phyloP scores from a whole-genome alignment of 2,113 vertebrate species.

The Todiramphus saurophagus region DNA sequence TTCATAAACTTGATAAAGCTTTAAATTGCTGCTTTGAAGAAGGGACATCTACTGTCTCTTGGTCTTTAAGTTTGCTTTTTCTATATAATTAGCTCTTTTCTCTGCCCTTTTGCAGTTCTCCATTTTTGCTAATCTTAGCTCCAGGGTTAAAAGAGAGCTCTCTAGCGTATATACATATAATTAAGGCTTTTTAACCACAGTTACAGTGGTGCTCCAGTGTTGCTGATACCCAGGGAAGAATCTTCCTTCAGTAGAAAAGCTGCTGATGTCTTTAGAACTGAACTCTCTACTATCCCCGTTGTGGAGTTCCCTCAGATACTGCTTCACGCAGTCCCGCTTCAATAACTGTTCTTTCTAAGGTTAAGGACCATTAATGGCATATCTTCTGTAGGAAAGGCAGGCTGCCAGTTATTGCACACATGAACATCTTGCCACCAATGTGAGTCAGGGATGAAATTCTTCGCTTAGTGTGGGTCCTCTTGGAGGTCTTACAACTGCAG shows the following conservation, averaged over 20 bases:
- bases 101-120: conserved; percentile 10
- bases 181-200: conserved; percentile 48
- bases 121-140: conserved; percentile 50
- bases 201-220: neutral
- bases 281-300: neutral
- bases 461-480: neutral
- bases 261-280: neutral
- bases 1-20: conserved; percentile 3
- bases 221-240: neutral
- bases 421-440: rapidly evolving
- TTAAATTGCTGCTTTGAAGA: neutral
- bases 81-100: conserved; percentile 21
- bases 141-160: conserved; percentile 28
- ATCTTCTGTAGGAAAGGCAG: neutral
- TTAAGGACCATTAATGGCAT: neutral
- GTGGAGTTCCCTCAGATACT: neutral
- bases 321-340: neutral
- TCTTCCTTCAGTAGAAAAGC: neutral
- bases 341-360: neutral
- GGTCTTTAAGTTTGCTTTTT: conserved; percentile 12
- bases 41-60: neutral
- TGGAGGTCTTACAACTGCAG: neutral
- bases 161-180: conserved; percentile 26
- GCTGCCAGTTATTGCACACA: neutral
- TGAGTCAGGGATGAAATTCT: neutral